Base-by-base conservation (phyloP, 1,140 invertebrate genomes). In the Tetramorium simillimum region DNA sequence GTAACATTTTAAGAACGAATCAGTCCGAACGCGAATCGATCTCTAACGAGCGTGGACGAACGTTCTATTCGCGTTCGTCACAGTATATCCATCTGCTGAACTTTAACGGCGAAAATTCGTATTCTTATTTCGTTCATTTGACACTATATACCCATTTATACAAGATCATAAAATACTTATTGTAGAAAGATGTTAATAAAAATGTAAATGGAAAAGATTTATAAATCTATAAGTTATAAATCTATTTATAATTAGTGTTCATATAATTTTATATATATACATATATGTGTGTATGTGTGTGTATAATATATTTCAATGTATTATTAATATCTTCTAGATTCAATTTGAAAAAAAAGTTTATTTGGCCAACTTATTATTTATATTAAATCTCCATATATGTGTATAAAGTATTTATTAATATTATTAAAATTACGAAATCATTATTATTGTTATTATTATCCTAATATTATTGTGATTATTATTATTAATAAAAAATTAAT, bases 371-470 rank as follows among this genome's bases (percentile, higher is more conserved):
- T 46, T 18, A 37, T 46, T 63, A 9, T 58, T 76, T 14, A 58
- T 40, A 14, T 75, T 24, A 75, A 37, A 40, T 40, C 2, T 75
- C 16, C n/a, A 1, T 60, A 9, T 76, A 40, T 60, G 0, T 43
- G 9, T 58, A 58, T 58, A 60, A 60, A 28, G 40, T 40, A 24
- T 76, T 76, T 76, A 40, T 76, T 76, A 60, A 60, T 76, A 76
- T 58, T 33, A 51, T 24, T 72, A 72, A 72, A 16, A 28, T 72
- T 56, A 56, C 14, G 0, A 56, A 73, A 56, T 46, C 5, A 77
- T 77, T 46, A 62, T 46, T 62, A 51, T 37, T 53, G 40, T 56
- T 69, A 43, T 21, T 12, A 6, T 46, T 49, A 77, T 58, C 0
- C 1, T 37, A 65, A 21, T 40, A 49, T 51, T 37, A 24, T 80